Evolutionary conservation across 1,140 invertebrate genomes (phyloP).

Genomic region (Gryon sp.): DNA sequence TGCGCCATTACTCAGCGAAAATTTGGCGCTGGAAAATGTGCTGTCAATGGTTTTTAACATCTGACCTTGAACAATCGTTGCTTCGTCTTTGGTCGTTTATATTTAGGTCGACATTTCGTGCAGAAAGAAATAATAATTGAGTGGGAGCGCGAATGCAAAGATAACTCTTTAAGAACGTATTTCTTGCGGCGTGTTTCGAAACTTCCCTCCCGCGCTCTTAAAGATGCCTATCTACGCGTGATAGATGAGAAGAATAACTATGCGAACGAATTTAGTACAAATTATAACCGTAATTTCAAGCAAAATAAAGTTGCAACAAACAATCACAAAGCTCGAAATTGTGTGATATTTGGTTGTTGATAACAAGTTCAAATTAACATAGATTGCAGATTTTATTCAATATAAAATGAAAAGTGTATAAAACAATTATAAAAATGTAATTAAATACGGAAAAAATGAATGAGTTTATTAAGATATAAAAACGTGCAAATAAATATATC

Average conservation of each 20-base stretch:
- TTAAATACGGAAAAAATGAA: too few species aligned
- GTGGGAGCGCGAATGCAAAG: constrained; percentile 16
- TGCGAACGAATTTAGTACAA: constrained; percentile 28
- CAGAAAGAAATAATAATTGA: constrained; percentile 57
- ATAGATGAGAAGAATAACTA: constrained; percentile 51
- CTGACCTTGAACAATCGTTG: constrained; percentile 21
- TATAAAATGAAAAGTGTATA: too few species aligned
- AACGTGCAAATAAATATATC: too few species aligned
- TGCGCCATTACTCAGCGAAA: constrained; percentile 25
- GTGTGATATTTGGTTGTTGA: not conserved
- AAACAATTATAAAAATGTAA: too few species aligned
- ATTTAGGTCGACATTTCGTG: constrained; percentile 59
- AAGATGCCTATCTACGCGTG: constrained; percentile 47
- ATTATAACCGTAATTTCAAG: constrained; percentile 36
- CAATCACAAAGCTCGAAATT: not conserved
- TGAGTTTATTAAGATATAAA: too few species aligned
- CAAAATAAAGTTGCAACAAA: not conserved
- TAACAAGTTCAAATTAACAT: too few species aligned
- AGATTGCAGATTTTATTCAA: too few species aligned
- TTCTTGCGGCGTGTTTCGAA: constrained; percentile 24
- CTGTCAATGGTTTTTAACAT: constrained; percentile 2
- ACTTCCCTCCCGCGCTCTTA: too few species aligned
- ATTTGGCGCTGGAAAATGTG: not conserved
- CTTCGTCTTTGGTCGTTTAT: constrained; percentile 28
- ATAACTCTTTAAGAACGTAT: constrained; percentile 50